Percentiles rank a stretch among this genome's conserved stretches.
Evolutionary conservation across 2,888 invertebrate species (phyloP).

Genomic region (Luperina testacea): DNA sequence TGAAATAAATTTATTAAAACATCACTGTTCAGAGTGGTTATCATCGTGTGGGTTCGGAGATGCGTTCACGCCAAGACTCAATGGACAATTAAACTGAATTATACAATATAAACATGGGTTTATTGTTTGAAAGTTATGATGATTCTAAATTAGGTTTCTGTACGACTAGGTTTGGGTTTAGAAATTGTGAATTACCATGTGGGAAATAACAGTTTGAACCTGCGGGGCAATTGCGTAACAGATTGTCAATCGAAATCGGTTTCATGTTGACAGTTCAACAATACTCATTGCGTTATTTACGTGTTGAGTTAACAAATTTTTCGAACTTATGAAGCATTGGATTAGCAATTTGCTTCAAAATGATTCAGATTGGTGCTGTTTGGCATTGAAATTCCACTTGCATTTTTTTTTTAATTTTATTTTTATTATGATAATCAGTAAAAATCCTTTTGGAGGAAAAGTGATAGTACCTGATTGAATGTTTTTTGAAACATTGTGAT

Average conservation of each 20-base stretch:
- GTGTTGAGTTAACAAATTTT: too few relatives aligned
- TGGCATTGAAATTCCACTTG: neutral
- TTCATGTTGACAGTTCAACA: too few relatives aligned
- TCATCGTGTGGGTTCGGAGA: conserved; percentile 84
- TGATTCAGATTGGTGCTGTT: too few relatives aligned
- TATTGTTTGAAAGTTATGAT: conserved; percentile 68
- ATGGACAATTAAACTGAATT: conserved; percentile 82
- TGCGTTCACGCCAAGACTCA: conserved; percentile 76
- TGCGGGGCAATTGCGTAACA: too few relatives aligned
- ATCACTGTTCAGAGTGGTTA: conserved; percentile 76
- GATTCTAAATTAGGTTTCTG: conserved; percentile 65
- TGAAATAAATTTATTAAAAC: conserved; percentile 81
- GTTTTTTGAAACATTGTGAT: too few relatives aligned
- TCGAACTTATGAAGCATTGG: too few relatives aligned
- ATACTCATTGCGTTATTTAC: too few relatives aligned
- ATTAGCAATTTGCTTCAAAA: too few relatives aligned
- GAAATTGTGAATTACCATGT: conserved; percentile 15
- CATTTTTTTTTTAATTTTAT: neutral
- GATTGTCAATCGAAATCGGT: too few relatives aligned
- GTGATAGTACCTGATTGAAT: too few relatives aligned
- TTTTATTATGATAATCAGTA: neutral
- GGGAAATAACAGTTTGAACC: neutral
- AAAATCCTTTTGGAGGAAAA: too few relatives aligned
- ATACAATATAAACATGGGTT: conserved; percentile 80
- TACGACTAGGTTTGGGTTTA: conserved; percentile 11